These are phyloP conservation scores for Sinocyclocheilus maitianheensis DNA, from an alignment of 2,113 vertebrate genomes.

Conservation along the genomic window DNA sequence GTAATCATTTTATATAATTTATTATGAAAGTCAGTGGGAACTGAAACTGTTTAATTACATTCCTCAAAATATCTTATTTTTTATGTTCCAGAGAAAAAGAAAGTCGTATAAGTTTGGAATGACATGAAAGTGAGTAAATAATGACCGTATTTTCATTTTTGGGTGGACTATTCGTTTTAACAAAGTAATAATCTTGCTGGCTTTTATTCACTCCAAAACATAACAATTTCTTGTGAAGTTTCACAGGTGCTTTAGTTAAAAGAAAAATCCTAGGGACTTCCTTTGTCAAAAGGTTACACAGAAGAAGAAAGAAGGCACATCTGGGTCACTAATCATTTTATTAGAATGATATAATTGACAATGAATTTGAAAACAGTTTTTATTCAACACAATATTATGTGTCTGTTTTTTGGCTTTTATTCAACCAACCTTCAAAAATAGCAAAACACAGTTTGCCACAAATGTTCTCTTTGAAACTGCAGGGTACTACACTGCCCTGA, in stretches of 20 bases:
- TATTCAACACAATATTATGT: constrained; percentile 20
- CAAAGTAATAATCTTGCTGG: neutral
- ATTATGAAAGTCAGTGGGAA: neutral
- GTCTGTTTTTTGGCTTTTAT: constrained; percentile 8
- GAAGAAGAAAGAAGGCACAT: constrained; percentile 24
- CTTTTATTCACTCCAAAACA: neutral
- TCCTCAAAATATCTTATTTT: neutral
- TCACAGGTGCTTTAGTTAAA: constrained; percentile 16
- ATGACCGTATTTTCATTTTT: neutral
- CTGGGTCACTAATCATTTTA: neutral
- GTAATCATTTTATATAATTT: no score
- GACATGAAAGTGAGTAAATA: neutral
- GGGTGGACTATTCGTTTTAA: neutral
- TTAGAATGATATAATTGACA: constrained; percentile 14
- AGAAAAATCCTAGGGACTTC: neutral
- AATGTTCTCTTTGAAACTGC: constrained; percentile 34
- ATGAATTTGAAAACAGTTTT: constrained; percentile 22
- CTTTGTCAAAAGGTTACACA: constrained; percentile 10
- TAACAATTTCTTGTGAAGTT: neutral
- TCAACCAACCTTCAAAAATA: constrained; percentile 16
- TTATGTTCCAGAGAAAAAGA: neutral
- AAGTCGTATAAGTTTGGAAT: neutral
- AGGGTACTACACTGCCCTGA: constrained; percentile 50
- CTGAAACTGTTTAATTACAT: neutral
- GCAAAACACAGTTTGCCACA: constrained; percentile 28